Evolutionary conservation across 64 coral and sea anemone genomes (phyloP).

Genomic region (Montipora efflorescens): DNA sequence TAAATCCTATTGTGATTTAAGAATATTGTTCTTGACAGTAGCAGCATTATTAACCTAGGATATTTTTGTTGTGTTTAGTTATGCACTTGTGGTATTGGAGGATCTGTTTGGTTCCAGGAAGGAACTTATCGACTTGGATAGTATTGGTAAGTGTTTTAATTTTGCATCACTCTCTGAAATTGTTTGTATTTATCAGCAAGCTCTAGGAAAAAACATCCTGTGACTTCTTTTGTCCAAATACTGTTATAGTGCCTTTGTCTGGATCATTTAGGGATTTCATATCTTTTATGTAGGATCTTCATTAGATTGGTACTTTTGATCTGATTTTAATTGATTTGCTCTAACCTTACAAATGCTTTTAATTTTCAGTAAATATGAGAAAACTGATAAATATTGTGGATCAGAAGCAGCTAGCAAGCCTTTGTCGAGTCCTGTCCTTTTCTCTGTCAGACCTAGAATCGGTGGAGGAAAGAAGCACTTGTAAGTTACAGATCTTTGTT

Average conservation of each 20-base stretch:
- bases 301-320: background rate
- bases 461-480: slow-evolving; percentile 94
- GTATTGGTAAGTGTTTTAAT: slow-evolving; percentile 52
- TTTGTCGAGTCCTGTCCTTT: slow-evolving; percentile 95
- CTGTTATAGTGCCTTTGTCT: background rate
- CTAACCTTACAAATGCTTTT: background rate
- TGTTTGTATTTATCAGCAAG: background rate
- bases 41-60: background rate
- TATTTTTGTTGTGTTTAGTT: slow-evolving; percentile 30
- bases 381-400: slow-evolving; percentile 65
- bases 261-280: background rate
- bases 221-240: too few relatives aligned
- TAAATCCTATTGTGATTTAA: background rate
- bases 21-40: too few relatives aligned
- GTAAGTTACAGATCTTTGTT: slow-evolving; percentile 49
- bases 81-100: slow-evolving; percentile 76
- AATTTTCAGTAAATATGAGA: slow-evolving; percentile 73
- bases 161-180: background rate
- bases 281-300: too few relatives aligned
- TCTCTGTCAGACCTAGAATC: slow-evolving; percentile 86
- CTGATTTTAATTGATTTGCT: background rate
- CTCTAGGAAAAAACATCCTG: too few relatives aligned
- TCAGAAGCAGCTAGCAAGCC: slow-evolving; percentile 76
- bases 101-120: slow-evolving; percentile 85
- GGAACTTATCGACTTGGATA: slow-evolving; percentile 68